A percentile compares a stretch with the other conserved stretches of the same genome.
Evolutionary conservation across 2,797 vertebrate genomes (phyloP).

Genomic region (Setipinna tenuifilis): DNA sequence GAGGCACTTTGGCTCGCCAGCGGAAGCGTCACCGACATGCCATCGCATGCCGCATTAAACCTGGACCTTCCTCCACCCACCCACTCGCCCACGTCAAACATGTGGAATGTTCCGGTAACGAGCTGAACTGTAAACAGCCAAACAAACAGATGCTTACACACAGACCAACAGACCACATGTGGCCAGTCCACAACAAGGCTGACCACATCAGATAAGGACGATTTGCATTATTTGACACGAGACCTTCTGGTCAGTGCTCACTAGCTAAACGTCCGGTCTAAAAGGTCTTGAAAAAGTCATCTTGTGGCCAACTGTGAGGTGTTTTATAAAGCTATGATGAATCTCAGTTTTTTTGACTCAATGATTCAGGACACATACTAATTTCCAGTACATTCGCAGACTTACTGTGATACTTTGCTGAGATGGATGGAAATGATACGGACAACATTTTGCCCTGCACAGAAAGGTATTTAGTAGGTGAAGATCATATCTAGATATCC

Average conservation of each 20-base stretch:
- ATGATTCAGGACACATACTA: too few species aligned
- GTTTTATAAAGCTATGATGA: not conserved
- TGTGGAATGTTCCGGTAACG: conserved; percentile 31
- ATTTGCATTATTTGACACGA: not conserved
- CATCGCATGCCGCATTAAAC: conserved; percentile 39
- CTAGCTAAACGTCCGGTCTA: not conserved
- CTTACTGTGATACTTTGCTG: too few species aligned
- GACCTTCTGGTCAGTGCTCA: not conserved
- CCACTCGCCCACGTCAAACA: not conserved
- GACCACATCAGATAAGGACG: not conserved
- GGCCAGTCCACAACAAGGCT: not conserved
- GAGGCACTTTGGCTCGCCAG: too few species aligned
- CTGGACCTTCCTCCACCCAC: conserved; percentile 32
- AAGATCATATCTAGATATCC: too few species aligned
- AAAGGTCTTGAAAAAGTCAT: not conserved
- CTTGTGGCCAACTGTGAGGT: not conserved
- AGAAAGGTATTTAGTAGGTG: too few species aligned
- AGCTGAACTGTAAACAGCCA: conserved; percentile 10
- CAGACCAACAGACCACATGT: not conserved
- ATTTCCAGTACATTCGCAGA: too few species aligned
- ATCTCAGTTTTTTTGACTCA: too few species aligned
- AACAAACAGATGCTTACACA: conserved; percentile 42
- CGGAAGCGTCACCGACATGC: conserved; percentile 33
- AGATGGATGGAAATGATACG: too few species aligned
- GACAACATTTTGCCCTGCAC: too few species aligned